Evolutionary conservation across 2,797 vertebrate species (phyloP), one percentile per base, ranked within the genome.

Genomic region (Pangasius macronema): DNA sequence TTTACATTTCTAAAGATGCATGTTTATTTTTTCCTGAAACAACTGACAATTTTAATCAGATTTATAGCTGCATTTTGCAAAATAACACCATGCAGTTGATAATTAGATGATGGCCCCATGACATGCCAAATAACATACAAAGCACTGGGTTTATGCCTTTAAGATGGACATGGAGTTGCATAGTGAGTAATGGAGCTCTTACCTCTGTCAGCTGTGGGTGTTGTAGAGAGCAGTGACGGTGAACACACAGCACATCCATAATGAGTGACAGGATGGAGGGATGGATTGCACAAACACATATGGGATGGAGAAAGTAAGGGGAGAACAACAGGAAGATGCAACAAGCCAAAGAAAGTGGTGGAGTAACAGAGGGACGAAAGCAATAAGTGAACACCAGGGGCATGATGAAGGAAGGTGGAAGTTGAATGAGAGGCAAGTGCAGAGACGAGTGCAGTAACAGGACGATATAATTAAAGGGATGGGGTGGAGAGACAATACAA

Each of bases 131-230:
- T 14, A 49, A 82, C 39, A 1, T 82, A 49, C 59, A 82, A 65
- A 65, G 51, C 14, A 33, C 24, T 20, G 53, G 42, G 33, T 33
- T 65, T 33, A 83, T 5, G 10, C 61, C 18, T 22, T 53, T 33
- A 51, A 22, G 61, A 67, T 51, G 61, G 59, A 68, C 42, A 83
- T 18, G 20, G 46, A 67, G 61, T 57, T 76, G 57, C 51, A 81
- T 91, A 85, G 87, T 93, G 86, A 51, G 88, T 84, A 84, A 76
- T 73, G 68, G 55, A 36, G 83, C 51, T 93, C 96, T 96, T 96
- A 96, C 96, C 96, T 96, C 96, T 86, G 94, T 92, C 93, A 96
- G 95, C 96, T 96, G 94, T 93, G 93, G 89, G 93, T 93, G 94
- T 92, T 92, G 95, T 91, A 94, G 94, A 94, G 91, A 95, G 94